Evolutionary conservation across 2,113 vertebrate genomes (phyloP).

Genomic region (Morphnarchus princeps): DNA sequence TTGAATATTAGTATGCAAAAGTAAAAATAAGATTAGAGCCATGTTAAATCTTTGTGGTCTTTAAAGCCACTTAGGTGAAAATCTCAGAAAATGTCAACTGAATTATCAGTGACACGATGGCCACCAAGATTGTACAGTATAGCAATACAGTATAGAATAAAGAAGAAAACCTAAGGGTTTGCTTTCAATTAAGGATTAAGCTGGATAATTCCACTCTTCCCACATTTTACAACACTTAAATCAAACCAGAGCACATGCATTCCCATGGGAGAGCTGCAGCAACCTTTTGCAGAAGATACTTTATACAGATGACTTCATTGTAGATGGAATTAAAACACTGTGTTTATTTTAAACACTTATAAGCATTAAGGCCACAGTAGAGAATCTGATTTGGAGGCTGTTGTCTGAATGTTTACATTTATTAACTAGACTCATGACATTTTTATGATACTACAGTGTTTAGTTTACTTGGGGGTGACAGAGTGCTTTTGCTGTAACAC

Average conservation of each 20-base stretch:
- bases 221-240: neutral
- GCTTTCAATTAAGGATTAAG: neutral
- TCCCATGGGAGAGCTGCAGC: neutral
- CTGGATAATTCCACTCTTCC: neutral
- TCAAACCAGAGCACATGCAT: neutral
- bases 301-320: neutral
- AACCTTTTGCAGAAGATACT: neutral
- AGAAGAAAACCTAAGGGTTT: neutral
- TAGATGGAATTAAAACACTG: neutral
- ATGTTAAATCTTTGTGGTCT: neutral
- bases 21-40: neutral
- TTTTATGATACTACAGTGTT: neutral
- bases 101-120: neutral
- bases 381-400: neutral
- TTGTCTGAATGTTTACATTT: neutral
- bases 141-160: neutral
- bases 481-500: neutral
- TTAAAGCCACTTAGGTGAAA: neutral
- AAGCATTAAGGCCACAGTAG: neutral
- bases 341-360: neutral
- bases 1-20: neutral
- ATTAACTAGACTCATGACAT: neutral
- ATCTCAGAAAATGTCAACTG: neutral
- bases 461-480: neutral
- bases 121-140: neutral